phyloP scores from a whole-genome alignment of 2,888 invertebrate species.

The Ornithoptera alexandrae region DNA sequence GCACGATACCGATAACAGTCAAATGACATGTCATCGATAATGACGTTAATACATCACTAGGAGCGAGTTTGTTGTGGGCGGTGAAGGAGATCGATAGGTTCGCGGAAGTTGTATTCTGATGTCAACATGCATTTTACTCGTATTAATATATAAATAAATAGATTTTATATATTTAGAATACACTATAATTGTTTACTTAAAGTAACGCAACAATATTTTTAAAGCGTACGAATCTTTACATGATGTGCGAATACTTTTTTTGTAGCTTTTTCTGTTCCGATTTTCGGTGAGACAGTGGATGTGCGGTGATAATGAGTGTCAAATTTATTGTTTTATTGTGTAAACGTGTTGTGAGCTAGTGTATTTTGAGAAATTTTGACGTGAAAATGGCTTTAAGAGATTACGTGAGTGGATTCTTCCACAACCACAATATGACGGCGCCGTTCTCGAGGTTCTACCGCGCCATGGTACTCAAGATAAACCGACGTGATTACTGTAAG shows the following conservation, averaged over 20 bases:
- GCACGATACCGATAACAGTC: neutral
- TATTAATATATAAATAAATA: constrained; percentile 33
- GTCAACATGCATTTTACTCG: constrained; percentile 56
- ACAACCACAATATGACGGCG: constrained; percentile 62
- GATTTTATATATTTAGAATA: constrained; percentile 13
- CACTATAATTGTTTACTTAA: constrained; percentile 15
- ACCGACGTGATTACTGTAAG: constrained; percentile 62
- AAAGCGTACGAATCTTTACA: constrained; percentile 16
- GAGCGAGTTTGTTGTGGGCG: constrained; percentile 35
- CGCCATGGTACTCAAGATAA: constrained; percentile 75
- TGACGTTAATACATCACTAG: constrained; percentile 35
- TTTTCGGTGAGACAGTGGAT: constrained; percentile 38
- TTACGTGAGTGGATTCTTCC: constrained; percentile 51
- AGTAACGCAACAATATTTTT: constrained; percentile 27
- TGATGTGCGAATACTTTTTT: constrained; percentile 35
- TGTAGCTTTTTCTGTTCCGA: constrained; percentile 36
- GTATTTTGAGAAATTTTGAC: constrained; percentile 33
- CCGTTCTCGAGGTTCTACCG: constrained; percentile 69
- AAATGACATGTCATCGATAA: constrained; percentile 15
- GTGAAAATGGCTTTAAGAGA: constrained; percentile 52
- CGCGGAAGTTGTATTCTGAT: constrained; percentile 60
- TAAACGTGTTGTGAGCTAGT: constrained; percentile 44
- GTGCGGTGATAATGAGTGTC: constrained; percentile 76
- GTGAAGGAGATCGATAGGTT: constrained; percentile 49
- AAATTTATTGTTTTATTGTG: constrained; percentile 66